phyloP scores from a whole-genome alignment of 2,888 invertebrate species.

The Torymus aiolomorphi region DNA sequence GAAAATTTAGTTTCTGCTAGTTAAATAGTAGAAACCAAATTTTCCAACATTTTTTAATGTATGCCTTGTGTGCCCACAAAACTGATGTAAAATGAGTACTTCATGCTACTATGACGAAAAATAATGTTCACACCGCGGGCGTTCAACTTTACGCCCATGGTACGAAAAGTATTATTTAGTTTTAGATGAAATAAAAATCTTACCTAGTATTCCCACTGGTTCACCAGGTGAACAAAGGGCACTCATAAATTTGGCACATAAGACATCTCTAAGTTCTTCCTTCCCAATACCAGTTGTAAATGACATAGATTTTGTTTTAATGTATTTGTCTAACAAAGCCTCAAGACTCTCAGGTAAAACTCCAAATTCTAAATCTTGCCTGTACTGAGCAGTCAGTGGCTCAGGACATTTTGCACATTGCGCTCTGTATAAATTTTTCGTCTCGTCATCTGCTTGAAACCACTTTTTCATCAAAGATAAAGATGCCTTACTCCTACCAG shows the following conservation, averaged over 20 bases:
- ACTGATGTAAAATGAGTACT: too few species aligned
- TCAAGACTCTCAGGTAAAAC: conserved; percentile 90
- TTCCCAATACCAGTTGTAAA: conserved; percentile 56
- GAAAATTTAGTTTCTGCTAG: too few species aligned
- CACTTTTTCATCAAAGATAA: conserved; percentile 82
- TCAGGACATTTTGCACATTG: conserved; percentile 82
- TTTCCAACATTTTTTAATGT: too few species aligned
- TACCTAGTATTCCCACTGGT: conserved; percentile 87
- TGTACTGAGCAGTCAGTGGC: conserved; percentile 83
- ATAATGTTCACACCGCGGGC: too few species aligned
- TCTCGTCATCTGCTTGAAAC: conserved; percentile 80
- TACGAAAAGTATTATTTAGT: too few species aligned
- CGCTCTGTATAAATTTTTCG: conserved; percentile 78
- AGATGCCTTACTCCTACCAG: conserved; percentile 80
- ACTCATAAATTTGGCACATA: conserved; percentile 86
- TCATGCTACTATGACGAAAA: too few species aligned
- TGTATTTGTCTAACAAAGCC: conserved; percentile 80
- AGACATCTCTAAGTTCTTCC: conserved; percentile 81
- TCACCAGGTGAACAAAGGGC: conserved; percentile 93
- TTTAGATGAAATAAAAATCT: neutral
- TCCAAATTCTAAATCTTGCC: conserved; percentile 88
- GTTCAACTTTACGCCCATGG: too few species aligned
- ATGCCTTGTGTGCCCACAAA: too few species aligned
- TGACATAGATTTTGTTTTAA: conserved; percentile 69
- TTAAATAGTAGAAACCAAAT: too few species aligned